phyloP scores from a whole-genome alignment of 2,888 invertebrate species.

The Entomobrya proxima region DNA sequence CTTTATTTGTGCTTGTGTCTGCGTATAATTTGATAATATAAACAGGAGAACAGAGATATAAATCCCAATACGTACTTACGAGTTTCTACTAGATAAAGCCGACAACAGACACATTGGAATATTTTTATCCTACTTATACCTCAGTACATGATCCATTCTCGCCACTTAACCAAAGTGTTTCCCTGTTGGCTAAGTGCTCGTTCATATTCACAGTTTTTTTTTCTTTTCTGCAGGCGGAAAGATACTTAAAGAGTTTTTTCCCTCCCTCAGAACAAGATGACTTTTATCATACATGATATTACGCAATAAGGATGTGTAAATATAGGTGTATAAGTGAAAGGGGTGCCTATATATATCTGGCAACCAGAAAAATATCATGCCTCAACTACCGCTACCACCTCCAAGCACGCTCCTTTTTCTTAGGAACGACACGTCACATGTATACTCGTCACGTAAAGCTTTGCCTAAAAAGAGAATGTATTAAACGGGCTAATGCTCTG shows the following conservation, averaged over 20 bases:
- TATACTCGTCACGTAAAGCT: neutral
- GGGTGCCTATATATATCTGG: no score
- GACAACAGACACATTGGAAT: neutral
- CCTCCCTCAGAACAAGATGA: no score
- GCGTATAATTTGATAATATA: slow-evolving; percentile 18
- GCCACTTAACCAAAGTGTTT: slow-evolving; percentile 4
- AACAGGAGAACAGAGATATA: neutral
- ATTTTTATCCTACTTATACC: neutral
- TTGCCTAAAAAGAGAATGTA: neutral
- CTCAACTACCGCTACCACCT: no score
- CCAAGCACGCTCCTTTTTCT: no score
- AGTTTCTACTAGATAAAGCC: no score
- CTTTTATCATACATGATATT: no score
- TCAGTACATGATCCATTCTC: neutral
- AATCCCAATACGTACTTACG: neutral
- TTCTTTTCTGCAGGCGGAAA: neutral
- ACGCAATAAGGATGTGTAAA: no score
- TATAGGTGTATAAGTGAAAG: no score
- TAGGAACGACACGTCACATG: neutral
- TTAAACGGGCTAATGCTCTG: neutral
- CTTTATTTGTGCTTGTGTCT: no score
- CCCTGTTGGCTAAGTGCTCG: neutral
- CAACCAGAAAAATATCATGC: no score
- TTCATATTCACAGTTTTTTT: neutral
- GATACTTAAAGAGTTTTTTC: no score